Evolutionary conservation across 2,888 invertebrate genomes (phyloP).

Genomic region (Teleogryllus oceanicus): DNA sequence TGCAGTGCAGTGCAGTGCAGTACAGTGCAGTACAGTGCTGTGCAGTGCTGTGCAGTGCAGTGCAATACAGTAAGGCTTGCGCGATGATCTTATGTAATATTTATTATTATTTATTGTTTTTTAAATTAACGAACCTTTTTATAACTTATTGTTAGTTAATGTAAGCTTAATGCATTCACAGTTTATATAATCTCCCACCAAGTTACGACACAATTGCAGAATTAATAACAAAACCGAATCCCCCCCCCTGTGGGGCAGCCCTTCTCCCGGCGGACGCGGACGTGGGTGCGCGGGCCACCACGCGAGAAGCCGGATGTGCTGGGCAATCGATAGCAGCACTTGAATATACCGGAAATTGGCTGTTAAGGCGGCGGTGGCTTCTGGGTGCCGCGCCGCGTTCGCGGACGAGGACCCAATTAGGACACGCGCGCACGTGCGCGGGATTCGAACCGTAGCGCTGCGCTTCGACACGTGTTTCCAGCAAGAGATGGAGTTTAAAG

Average conservation of each 20-base stretch:
- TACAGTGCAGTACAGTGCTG: not conserved
- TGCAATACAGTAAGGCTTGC: not conserved
- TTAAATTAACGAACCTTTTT: too few species aligned
- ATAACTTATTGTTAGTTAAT: too few species aligned
- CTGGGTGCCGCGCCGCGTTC: not conserved
- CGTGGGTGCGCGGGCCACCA: not conserved
- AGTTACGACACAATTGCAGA: not conserved
- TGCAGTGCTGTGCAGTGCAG: too few species aligned
- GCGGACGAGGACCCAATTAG: too few species aligned
- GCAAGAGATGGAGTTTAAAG: too few species aligned
- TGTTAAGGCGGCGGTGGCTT: not conserved
- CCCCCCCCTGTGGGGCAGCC: not conserved
- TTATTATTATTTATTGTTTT: too few species aligned
- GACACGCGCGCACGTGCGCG: not conserved
- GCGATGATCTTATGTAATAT: too few species aligned
- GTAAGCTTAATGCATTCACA: too few species aligned
- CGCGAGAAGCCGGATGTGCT: not conserved
- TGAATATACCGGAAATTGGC: conserved; percentile 18
- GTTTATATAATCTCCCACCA: not conserved
- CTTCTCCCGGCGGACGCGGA: not conserved
- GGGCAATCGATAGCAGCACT: not conserved
- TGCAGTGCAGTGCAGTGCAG: not conserved
- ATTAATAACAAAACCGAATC: not conserved
- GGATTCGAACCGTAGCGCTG: too few species aligned
- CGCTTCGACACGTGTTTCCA: too few species aligned